Percentiles rank a stretch among this genome's conserved stretches.
Evolutionary conservation across 2,888 invertebrate species (phyloP).

Genomic region (Erebia epiphron): DNA sequence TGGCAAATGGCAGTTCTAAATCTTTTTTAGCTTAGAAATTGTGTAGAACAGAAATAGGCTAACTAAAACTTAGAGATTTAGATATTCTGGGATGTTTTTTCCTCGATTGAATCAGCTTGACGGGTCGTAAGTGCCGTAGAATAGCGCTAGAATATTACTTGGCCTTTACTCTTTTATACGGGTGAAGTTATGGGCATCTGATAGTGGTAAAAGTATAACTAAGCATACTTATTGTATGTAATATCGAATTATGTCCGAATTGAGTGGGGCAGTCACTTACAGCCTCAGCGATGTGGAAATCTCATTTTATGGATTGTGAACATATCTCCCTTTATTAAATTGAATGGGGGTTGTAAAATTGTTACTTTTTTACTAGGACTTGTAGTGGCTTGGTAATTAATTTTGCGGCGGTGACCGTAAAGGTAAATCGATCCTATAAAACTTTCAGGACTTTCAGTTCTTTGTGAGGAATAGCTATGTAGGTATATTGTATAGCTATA

Average conservation of each 20-base stretch:
- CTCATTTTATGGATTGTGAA: slow-evolving; percentile 65
- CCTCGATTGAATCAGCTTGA: neutral
- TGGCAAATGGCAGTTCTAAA: too few relatives aligned
- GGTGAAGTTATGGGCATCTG: neutral
- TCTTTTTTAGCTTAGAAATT: too few relatives aligned
- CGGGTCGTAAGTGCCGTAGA: neutral
- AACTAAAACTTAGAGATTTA: neutral
- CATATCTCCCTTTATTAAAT: slow-evolving; percentile 57
- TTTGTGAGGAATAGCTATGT: too few relatives aligned
- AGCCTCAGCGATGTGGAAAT: slow-evolving; percentile 46
- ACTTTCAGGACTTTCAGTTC: too few relatives aligned
- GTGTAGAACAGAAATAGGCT: neutral
- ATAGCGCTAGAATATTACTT: too few relatives aligned
- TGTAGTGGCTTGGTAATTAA: slow-evolving; percentile 7
- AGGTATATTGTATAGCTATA: too few relatives aligned
- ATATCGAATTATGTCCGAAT: slow-evolving; percentile 34
- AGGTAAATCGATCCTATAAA: too few relatives aligned
- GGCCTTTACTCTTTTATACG: neutral
- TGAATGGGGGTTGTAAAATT: slow-evolving; percentile 40
- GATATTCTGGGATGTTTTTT: neutral
- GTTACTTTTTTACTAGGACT: slow-evolving; percentile 26
- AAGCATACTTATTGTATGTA: neutral
- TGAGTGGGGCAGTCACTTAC: slow-evolving; percentile 39
- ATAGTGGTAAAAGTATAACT: slow-evolving; percentile 1
- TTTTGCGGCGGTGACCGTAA: neutral